phyloP scores from a whole-genome alignment of 1,140 invertebrate species.

The Bacillus rossius region DNA sequence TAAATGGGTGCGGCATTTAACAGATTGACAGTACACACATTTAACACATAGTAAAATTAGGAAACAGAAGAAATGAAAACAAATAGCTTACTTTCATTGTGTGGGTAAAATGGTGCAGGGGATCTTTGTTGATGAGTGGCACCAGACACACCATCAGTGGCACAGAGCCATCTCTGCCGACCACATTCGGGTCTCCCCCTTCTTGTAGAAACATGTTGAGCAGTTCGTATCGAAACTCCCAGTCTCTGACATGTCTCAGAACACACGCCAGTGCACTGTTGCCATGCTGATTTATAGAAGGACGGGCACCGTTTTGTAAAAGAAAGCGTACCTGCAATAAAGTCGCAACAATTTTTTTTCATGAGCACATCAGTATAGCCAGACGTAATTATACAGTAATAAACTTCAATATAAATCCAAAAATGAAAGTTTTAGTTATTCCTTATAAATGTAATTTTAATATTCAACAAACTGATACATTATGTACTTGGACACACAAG shows the following conservation, averaged over 20 bases:
- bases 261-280: conserved; percentile 67
- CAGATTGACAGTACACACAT: too few species aligned
- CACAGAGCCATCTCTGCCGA: conserved; percentile 62
- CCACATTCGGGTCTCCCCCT: conserved; percentile 61
- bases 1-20: too few species aligned
- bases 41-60: too few species aligned
- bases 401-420: not conserved
- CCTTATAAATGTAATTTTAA: not conserved
- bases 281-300: conserved; percentile 61
- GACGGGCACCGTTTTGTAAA: conserved; percentile 57
- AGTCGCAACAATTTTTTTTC: not conserved
- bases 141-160: conserved; percentile 69
- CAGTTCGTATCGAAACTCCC: conserved; percentile 68
- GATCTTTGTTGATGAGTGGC: conserved; percentile 69
- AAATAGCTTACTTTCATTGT: conserved; percentile 56
- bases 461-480: not conserved
- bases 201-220: conserved; percentile 63
- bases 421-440: not conserved
- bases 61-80: too few species aligned
- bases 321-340: conserved; percentile 40
- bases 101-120: conserved; percentile 65
- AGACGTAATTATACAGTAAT: not conserved
- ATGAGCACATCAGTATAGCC: not conserved
- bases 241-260: conserved; percentile 64
- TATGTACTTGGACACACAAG: too few species aligned